Evolutionary conservation across 1,140 invertebrate species (phyloP).

Genomic region (Zaprionus taronus): DNA sequence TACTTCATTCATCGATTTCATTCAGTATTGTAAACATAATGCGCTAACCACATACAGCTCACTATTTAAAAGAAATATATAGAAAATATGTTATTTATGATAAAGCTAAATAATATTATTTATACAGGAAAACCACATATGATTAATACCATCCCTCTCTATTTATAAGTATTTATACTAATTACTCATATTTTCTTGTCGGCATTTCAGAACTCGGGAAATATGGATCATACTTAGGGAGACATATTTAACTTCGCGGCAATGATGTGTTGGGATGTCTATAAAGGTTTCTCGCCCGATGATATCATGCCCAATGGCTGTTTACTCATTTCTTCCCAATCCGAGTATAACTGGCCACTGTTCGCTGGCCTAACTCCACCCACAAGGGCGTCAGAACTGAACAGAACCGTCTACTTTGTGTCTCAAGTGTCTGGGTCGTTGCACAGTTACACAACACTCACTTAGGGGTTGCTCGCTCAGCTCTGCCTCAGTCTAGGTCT

Average conservation of each 20-base stretch:
- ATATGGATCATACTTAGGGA: background rate
- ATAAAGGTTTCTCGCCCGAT: constrained; percentile 6
- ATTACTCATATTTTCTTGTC: background rate
- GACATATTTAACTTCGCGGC: too few species aligned
- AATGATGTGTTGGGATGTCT: background rate
- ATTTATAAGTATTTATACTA: background rate
- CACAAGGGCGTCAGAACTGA: constrained; percentile 52
- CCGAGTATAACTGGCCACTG: background rate
- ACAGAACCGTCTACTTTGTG: constrained; percentile 29
- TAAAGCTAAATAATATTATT: background rate
- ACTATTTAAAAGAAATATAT: too few species aligned
- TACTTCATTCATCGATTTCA: background rate
- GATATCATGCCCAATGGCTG: constrained; percentile 23
- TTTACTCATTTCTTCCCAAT: background rate
- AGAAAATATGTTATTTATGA: too few species aligned
- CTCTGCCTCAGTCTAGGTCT: constrained; percentile 52
- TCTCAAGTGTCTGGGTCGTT: constrained; percentile 64
- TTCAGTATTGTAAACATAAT: background rate
- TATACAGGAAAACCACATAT: background rate
- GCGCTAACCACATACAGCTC: background rate
- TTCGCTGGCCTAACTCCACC: constrained; percentile 38
- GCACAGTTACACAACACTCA: constrained; percentile 49
- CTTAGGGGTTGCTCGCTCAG: constrained; percentile 61
- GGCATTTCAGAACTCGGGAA: background rate
- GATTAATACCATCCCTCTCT: background rate